These are phyloP conservation scores for Chrysopilus asiliformis DNA, from an alignment of 2,888 invertebrate genomes.

Conservation along the genomic window DNA sequence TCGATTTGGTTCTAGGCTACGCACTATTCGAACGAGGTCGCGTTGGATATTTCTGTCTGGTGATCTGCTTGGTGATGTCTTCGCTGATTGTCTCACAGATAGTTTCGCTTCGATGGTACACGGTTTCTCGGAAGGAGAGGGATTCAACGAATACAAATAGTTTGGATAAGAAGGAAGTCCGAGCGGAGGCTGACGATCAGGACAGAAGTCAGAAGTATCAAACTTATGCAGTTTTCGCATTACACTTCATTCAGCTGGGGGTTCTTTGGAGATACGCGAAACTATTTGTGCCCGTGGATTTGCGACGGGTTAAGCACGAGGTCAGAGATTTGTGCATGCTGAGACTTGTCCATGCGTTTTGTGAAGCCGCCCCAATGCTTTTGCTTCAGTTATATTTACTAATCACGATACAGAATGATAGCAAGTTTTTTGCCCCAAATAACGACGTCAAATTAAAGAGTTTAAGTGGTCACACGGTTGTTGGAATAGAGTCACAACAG, in stretches of 20 bases:
- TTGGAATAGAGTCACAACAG: conserved; percentile 15
- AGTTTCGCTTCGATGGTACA: conserved; percentile 62
- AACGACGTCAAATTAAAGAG: conserved; percentile 23
- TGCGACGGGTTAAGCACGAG: conserved; percentile 72
- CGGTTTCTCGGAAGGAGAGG: conserved; percentile 25
- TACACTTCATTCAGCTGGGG: conserved; percentile 56
- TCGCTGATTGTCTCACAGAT: conserved; percentile 66
- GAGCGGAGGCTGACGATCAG: conserved; percentile 2
- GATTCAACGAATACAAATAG: conserved; percentile 3
- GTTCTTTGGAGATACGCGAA: conserved; percentile 73
- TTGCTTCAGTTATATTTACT: conserved; percentile 67
- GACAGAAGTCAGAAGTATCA: conserved; percentile 9
- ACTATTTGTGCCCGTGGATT: conserved; percentile 69
- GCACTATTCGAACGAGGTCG: conserved; percentile 59
- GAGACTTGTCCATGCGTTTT: conserved; percentile 72
- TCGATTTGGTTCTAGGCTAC: conserved; percentile 75
- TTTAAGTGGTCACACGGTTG: conserved; percentile 15
- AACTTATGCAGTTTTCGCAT: conserved; percentile 38
- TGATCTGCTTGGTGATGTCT: conserved; percentile 54
- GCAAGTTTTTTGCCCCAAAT: conserved; percentile 16
- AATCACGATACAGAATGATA: conserved; percentile 34
- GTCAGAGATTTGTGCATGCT: conserved; percentile 61
- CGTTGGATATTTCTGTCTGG: conserved; percentile 50
- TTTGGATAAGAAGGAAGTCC: conserved; percentile 9
- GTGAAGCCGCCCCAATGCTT: conserved; percentile 79